phyloP scores from a whole-genome alignment of 1,140 invertebrate species.

The Popillia japonica region DNA sequence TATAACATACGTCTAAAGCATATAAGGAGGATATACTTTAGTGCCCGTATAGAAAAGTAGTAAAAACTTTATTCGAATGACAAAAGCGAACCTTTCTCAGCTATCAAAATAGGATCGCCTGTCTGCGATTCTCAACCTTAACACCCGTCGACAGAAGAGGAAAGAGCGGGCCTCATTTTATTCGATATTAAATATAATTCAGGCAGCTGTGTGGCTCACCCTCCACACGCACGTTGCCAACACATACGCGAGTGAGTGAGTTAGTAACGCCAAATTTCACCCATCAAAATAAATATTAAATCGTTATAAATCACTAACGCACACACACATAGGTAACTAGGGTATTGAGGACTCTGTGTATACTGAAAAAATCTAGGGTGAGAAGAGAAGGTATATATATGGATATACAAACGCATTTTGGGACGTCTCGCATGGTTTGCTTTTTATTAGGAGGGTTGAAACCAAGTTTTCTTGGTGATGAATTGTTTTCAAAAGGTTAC shows the following conservation, averaged over 20 bases:
- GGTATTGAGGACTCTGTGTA: neutral
- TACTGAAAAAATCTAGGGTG: neutral
- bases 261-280: conserved; percentile 62
- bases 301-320: conserved; percentile 59
- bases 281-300: conserved; percentile 63
- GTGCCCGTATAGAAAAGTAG: conserved; percentile 47
- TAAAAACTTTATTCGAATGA: conserved; percentile 53
- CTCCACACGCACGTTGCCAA: conserved; percentile 42
- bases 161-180: conserved; percentile 43
- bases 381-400: neutral
- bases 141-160: conserved; percentile 35
- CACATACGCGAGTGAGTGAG: conserved; percentile 42
- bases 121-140: conserved; percentile 46
- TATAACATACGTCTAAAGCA: conserved; percentile 7
- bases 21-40: conserved; percentile 20
- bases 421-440: conserved; percentile 41
- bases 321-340: conserved; percentile 10
- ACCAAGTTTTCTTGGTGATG: conserved; percentile 42
- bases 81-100: conserved; percentile 49
- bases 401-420: neutral
- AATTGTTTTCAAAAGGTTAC: conserved; percentile 42
- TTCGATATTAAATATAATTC: conserved; percentile 55
- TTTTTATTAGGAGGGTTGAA: conserved; percentile 41
- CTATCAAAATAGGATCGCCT: conserved; percentile 44
- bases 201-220: conserved; percentile 54